Conservation (phyloP, 2,888 invertebrate genomes). For the Pseudanteris insignis region DNA sequence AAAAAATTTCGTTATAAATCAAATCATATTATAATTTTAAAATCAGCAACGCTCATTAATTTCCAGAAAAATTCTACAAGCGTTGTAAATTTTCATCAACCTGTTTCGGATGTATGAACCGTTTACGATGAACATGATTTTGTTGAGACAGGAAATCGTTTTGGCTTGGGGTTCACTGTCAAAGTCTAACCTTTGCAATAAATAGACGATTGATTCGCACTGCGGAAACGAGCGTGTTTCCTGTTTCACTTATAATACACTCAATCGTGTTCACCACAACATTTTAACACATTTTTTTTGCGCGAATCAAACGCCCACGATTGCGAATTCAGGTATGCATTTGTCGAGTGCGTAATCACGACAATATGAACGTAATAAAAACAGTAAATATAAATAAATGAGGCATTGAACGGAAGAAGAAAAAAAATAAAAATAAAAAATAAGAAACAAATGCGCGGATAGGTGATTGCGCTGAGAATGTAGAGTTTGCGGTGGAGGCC, state of each 20-base stretch:
- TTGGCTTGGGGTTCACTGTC: slow-evolving; percentile 26
- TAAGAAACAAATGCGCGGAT: slow-evolving; percentile 4
- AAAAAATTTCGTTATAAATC: no score
- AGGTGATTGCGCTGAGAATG: slow-evolving; percentile 10
- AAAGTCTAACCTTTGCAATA: slow-evolving; percentile 23
- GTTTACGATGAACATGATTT: no score
- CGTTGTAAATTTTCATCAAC: no score
- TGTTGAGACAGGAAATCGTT: slow-evolving; percentile 6
- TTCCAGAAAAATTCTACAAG: no score
- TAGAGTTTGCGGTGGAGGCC: slow-evolving; percentile 51
- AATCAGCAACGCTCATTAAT: not conserved
- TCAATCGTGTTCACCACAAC: not conserved
- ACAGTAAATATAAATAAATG: no score
- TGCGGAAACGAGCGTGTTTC: slow-evolving; percentile 22
- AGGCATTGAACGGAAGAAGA: not conserved
- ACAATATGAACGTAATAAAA: no score
- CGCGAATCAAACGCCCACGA: no score
- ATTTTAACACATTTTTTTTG: slow-evolving; percentile 1
- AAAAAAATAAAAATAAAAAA: not conserved
- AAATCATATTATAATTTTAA: no score
- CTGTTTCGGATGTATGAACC: not conserved
- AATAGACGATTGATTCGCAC: slow-evolving; percentile 22
- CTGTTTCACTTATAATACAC: slow-evolving; percentile 11
- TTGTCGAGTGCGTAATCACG: not conserved
- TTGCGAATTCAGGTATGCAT: not conserved